A percentile compares a stretch with the other conserved stretches of the same genome.
Conservation (phyloP, 2,113 vertebrate genomes). For the Corythornis vintsioides region DNA sequence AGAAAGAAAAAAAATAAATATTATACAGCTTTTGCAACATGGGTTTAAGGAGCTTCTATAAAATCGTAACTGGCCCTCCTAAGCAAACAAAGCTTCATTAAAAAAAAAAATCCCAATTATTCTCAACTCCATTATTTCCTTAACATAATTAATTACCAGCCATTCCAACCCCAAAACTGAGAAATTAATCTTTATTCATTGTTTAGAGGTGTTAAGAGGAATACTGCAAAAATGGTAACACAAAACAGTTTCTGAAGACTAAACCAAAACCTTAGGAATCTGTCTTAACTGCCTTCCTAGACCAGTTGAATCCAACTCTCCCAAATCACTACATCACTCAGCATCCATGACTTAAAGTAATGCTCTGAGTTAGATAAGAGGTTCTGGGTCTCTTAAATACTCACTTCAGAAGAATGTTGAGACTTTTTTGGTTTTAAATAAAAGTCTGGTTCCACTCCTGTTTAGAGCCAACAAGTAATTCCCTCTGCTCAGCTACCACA, state of each 20-base stretch:
- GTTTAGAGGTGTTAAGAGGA: not conserved
- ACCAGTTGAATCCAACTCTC: not conserved
- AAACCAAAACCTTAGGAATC: not conserved
- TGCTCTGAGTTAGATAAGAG: not conserved
- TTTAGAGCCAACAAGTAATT: not conserved
- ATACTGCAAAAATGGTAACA: not conserved
- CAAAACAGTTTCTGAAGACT: not conserved
- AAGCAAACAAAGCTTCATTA: not conserved
- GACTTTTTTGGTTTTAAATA: not conserved
- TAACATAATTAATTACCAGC: not conserved
- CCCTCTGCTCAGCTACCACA: not conserved
- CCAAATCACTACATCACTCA: not conserved
- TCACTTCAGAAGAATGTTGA: not conserved
- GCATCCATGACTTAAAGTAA: not conserved
- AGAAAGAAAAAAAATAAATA: not conserved
- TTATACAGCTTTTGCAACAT: not conserved
- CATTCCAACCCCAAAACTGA: not conserved
- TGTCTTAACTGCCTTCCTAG: not conserved
- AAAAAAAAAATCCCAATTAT: not conserved
- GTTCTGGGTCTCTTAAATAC: not conserved
- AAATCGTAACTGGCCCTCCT: not conserved
- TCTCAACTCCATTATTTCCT: not conserved
- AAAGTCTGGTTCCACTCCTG: not conserved
- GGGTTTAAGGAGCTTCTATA: not conserved
- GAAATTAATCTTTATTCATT: not conserved